Percentiles rank a stretch among this genome's conserved stretches.
These are phyloP conservation scores for Carcharodon carcharias DNA, from an alignment of 2,797 vertebrate species.

Conservation along the genomic window DNA sequence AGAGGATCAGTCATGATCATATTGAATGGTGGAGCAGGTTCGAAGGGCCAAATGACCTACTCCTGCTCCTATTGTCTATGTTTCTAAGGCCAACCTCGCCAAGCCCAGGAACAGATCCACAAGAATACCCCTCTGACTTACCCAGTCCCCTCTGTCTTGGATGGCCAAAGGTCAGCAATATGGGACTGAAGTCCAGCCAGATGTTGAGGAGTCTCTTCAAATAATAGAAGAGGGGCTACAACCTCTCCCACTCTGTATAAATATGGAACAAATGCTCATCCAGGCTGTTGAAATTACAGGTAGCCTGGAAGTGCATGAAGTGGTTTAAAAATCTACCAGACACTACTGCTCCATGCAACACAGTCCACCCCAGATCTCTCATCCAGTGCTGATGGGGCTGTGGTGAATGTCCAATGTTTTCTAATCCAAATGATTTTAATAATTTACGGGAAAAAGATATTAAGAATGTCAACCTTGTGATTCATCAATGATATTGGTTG, in stretches of 20 bases:
- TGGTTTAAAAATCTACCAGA: neutral
- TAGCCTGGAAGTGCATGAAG: neutral
- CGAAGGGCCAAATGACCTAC: no score
- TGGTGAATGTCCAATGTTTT: neutral
- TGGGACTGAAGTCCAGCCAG: neutral
- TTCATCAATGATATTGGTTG: neutral
- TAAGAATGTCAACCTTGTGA: neutral
- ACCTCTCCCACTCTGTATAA: neutral
- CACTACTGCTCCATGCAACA: neutral
- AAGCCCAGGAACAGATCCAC: neutral
- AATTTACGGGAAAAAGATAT: neutral
- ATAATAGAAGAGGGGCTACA: neutral
- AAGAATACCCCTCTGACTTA: neutral
- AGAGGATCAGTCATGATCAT: no score
- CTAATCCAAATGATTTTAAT: neutral
- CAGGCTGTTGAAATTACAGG: neutral
- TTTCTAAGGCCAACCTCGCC: no score
- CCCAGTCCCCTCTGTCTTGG: neutral
- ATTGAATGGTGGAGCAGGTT: no score
- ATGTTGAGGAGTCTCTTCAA: neutral
- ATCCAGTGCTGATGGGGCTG: neutral
- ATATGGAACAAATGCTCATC: neutral
- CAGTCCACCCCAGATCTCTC: neutral
- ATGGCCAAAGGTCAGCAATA: neutral
- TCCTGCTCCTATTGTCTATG: no score